Evolutionary conservation across 2,113 vertebrate genomes (phyloP).

Genomic region (Ginglymostoma cirratum): DNA sequence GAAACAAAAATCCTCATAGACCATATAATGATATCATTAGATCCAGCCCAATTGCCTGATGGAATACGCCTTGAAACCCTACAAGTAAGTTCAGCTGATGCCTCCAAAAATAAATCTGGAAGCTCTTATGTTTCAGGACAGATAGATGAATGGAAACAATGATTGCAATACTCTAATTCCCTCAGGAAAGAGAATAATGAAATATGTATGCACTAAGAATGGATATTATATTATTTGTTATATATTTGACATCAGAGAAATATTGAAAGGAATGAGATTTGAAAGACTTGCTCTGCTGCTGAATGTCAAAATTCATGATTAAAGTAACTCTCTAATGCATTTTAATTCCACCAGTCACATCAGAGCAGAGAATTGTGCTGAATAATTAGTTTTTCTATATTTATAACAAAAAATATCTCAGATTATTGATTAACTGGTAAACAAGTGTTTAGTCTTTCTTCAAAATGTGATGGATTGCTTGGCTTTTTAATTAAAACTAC

Average conservation of each 20-base stretch:
- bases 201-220: background rate
- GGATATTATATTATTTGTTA: background rate
- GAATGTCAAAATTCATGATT: background rate
- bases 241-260: background rate
- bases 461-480: background rate
- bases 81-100: background rate
- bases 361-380: background rate
- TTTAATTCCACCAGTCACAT: background rate
- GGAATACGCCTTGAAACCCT: background rate
- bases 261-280: background rate
- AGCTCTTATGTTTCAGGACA: background rate
- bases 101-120: background rate
- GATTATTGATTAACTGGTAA: slow-evolving; percentile 13
- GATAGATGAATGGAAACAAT: slow-evolving; percentile 6
- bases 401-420: background rate
- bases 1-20: background rate
- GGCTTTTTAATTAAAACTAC: background rate
- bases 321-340: background rate
- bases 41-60: background rate
- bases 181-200: background rate
- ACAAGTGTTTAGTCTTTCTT: background rate
- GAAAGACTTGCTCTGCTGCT: background rate
- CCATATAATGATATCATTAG: background rate
- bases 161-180: background rate
- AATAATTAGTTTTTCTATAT: background rate